These are phyloP conservation scores for Lophotis ruficrista DNA, from an alignment of 2,113 vertebrate genomes.

Conservation along the genomic window DNA sequence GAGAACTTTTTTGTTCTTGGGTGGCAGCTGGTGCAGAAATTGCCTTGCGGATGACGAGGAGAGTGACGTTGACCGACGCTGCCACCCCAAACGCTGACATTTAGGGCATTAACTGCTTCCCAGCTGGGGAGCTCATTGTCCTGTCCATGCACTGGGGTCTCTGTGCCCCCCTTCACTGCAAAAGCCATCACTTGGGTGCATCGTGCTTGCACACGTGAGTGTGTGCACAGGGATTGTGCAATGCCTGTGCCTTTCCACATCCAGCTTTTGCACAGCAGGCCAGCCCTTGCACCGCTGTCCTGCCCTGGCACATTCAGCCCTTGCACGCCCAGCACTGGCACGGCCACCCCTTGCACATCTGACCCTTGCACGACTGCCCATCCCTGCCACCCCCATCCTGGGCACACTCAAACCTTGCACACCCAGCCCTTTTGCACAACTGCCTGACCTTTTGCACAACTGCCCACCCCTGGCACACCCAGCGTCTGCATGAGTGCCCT, in stretches of 20 bases:
- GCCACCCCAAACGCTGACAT: background rate
- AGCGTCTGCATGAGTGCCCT: too few species aligned
- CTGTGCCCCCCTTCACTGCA: background rate
- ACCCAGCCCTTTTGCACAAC: background rate
- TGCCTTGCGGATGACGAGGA: background rate
- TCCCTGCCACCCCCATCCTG: background rate
- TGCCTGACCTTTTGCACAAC: background rate
- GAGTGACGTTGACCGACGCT: background rate
- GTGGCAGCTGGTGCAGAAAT: background rate
- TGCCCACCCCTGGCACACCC: too few species aligned
- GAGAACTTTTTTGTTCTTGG: background rate
- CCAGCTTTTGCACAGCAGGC: background rate
- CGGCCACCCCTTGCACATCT: background rate
- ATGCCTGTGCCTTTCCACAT: rapidly evolving
- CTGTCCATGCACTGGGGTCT: rapidly evolving
- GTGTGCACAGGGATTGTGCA: rapidly evolving
- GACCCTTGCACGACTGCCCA: background rate
- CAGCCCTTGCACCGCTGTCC: too few species aligned
- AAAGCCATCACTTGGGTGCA: background rate
- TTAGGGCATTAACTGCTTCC: background rate
- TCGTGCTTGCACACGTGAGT: background rate
- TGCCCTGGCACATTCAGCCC: background rate
- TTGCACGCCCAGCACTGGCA: too few species aligned
- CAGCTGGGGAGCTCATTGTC: rapidly evolving
- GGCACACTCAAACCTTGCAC: background rate